Conservation (phyloP, 2,888 invertebrate genomes). For the Pseudococcus viburni region DNA sequence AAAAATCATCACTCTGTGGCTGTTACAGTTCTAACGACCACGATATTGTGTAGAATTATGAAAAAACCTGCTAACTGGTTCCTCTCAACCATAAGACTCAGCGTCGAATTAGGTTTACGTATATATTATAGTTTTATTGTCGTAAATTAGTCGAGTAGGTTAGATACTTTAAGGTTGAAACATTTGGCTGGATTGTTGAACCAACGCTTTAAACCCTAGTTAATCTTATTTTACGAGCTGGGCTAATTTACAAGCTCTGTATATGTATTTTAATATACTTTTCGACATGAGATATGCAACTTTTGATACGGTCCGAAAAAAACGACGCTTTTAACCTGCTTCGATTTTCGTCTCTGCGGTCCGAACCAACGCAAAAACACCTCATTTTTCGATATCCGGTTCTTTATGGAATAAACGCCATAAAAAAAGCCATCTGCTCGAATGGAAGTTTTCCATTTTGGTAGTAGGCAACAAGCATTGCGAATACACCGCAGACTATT, state of each 20-base stretch:
- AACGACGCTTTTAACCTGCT: background rate
- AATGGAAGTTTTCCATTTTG: too few relatives aligned
- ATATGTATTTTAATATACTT: constrained; percentile 17
- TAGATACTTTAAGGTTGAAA: constrained; percentile 5
- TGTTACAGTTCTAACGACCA: background rate
- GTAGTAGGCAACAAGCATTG: too few relatives aligned
- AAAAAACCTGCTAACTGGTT: constrained; percentile 29
- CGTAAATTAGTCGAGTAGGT: constrained; percentile 38
- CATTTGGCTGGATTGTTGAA: constrained; percentile 29
- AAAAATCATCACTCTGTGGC: background rate
- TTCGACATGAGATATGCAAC: constrained; percentile 17
- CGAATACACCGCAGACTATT: background rate
- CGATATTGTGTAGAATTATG: background rate
- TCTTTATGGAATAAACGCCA: background rate
- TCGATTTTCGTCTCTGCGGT: background rate
- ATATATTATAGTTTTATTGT: constrained; percentile 41
- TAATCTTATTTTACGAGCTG: constrained; percentile 51
- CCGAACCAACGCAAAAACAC: constrained; percentile 11
- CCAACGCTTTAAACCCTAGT: constrained; percentile 29
- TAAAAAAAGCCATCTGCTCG: background rate
- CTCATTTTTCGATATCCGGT: background rate
- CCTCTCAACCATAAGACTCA: background rate
- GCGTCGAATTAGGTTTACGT: constrained; percentile 9
- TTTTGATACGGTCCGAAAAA: background rate
- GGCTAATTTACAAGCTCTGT: constrained; percentile 21